phyloP scores from a whole-genome alignment of 2,888 invertebrate genomes.

The Drymonia ruficornis region DNA sequence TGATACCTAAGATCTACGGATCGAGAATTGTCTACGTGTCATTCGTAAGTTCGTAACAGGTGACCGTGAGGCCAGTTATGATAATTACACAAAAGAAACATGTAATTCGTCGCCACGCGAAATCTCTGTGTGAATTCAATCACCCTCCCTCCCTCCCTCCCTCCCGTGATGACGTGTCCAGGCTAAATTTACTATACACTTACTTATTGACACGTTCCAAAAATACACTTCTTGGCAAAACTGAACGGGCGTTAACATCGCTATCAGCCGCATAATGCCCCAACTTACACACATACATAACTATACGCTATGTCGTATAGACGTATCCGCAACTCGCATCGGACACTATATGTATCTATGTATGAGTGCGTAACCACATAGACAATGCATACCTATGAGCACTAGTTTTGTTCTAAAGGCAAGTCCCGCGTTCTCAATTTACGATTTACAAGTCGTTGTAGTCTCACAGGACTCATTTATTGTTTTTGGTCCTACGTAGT shows the following conservation, averaged over 20 bases:
- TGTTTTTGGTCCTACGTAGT: too few relatives aligned
- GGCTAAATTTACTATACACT: conserved; percentile 82
- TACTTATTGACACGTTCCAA: conserved; percentile 84
- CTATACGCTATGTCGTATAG: conserved; percentile 36
- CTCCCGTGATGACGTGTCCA: conserved; percentile 73
- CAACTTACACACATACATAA: conserved; percentile 57
- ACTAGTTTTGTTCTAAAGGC: conserved; percentile 22
- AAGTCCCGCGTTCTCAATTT: too few relatives aligned
- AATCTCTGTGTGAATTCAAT: conserved; percentile 66
- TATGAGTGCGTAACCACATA: conserved; percentile 13
- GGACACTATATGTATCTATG: conserved; percentile 22
- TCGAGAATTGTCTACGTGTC: conserved; percentile 25
- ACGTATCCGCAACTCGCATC: conserved; percentile 46
- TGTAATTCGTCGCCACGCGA: conserved; percentile 38
- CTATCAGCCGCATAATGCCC: conserved; percentile 79
- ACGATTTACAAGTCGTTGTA: too few relatives aligned
- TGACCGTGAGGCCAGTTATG: conserved; percentile 40
- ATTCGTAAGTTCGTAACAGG: conserved; percentile 30
- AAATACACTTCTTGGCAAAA: conserved; percentile 83
- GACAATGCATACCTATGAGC: conserved; percentile 25
- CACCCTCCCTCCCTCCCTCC: conserved; percentile 56
- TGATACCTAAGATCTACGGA: neutral
- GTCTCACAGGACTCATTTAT: too few relatives aligned
- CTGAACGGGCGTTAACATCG: conserved; percentile 83
- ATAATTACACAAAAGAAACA: conserved; percentile 44